Conservation (phyloP, 2,888 invertebrate species). For the Stenotaenia linearis region DNA sequence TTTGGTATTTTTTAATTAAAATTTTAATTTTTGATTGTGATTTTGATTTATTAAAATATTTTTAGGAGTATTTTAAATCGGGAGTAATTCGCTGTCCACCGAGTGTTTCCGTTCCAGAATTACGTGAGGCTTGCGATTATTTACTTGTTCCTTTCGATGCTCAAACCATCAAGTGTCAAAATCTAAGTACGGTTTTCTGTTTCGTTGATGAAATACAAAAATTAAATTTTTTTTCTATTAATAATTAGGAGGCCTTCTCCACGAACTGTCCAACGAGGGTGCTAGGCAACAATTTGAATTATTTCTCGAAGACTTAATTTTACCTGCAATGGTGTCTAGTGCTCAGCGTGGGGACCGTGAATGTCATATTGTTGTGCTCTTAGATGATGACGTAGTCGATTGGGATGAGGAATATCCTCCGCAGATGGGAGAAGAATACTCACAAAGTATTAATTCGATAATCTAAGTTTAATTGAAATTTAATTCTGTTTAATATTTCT, state of each 20-base stretch:
- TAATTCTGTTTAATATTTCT: constrained; percentile 40
- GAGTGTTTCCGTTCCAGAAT: constrained; percentile 89
- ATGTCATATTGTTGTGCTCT: constrained; percentile 91
- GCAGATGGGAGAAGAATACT: constrained; percentile 98
- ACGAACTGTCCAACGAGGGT: constrained; percentile 99
- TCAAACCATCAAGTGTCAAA: constrained; percentile 89
- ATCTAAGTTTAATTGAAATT: neutral
- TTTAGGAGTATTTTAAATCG: constrained; percentile 78
- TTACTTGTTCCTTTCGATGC: constrained; percentile 96
- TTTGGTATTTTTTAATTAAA: constrained; percentile 51
- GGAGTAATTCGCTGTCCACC: constrained; percentile 92
- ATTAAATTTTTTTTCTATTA: neutral
- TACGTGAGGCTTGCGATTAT: constrained; percentile 98
- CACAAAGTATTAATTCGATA: constrained; percentile 64
- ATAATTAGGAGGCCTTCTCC: constrained; percentile 73
- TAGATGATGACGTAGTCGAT: constrained; percentile 92
- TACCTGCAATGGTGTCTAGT: constrained; percentile 87
- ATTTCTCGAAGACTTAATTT: constrained; percentile 88
- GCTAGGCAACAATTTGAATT: constrained; percentile 93
- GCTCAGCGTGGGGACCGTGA: constrained; percentile 84
- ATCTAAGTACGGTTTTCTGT: constrained; percentile 67
- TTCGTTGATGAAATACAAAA: neutral
- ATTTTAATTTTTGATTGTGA: neutral
- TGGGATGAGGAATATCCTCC: constrained; percentile 99
- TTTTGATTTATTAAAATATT: neutral